Evolutionary conservation across 35 echinoderm and acorn worm species (phyloP).

Genomic region (Acanthaster planci): DNA sequence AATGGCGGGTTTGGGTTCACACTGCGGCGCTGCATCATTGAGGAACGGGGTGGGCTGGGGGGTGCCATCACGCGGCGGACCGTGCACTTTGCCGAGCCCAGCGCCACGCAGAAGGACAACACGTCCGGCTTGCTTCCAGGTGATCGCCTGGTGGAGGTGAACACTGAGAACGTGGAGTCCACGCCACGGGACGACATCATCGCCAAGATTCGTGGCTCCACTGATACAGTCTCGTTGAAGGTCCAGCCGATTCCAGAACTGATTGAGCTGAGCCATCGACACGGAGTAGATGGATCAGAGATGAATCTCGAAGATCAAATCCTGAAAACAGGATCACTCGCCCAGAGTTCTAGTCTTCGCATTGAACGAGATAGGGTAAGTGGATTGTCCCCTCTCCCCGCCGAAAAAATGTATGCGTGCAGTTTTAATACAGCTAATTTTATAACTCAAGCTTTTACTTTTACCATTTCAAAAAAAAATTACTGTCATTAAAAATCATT

Average conservation of each 20-base stretch:
- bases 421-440: too few relatives aligned
- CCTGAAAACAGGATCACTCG: conserved; percentile 82
- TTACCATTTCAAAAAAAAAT: too few relatives aligned
- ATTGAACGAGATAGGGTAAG: conserved; percentile 83
- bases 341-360: conserved; percentile 77
- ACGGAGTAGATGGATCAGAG: conserved; percentile 80
- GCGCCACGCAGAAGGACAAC: conserved; percentile 80
- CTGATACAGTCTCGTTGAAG: conserved; percentile 81
- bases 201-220: conserved; percentile 74
- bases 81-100: conserved; percentile 97
- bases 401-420: too few relatives aligned
- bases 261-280: conserved; percentile 88
- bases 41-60: conserved; percentile 53
- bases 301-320: conserved; percentile 81
- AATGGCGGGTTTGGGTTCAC: conserved; percentile 95
- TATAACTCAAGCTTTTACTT: too few relatives aligned
- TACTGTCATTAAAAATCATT: too few relatives aligned
- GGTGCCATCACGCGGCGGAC: conserved; percentile 57
- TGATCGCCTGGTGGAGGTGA: conserved; percentile 94
- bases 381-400: neutral
- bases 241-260: conserved; percentile 97
- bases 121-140: conserved; percentile 86
- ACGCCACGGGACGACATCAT: conserved; percentile 84
- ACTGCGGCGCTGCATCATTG: conserved; percentile 75
- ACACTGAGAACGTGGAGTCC: conserved; percentile 79